phyloP scores from a whole-genome alignment of 2,888 invertebrate species.

The Sceliomorpha sp. region DNA sequence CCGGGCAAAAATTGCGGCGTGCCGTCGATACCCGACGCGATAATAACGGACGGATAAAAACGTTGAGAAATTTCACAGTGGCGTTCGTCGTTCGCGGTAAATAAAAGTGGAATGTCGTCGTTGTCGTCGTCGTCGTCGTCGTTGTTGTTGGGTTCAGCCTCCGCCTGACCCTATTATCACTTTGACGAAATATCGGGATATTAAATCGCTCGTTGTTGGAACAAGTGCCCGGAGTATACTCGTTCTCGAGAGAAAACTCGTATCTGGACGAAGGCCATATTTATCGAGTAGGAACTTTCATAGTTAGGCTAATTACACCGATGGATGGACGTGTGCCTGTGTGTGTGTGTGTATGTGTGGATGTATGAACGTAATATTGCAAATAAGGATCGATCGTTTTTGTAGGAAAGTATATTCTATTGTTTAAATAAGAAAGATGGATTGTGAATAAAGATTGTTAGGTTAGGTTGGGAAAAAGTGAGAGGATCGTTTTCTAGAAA shows the following conservation, averaged over 20 bases:
- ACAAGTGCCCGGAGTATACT: background rate
- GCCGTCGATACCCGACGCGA: slow-evolving; percentile 72
- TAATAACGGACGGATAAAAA: slow-evolving; percentile 67
- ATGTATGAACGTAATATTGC: too few relatives aligned
- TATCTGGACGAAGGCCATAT: background rate
- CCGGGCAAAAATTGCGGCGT: slow-evolving; percentile 61
- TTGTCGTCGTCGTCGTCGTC: background rate
- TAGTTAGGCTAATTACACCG: too few relatives aligned
- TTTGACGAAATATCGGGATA: slow-evolving; percentile 13
- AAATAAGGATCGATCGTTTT: too few relatives aligned
- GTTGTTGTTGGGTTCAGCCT: slow-evolving; percentile 4
- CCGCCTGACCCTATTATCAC: slow-evolving; percentile 12
- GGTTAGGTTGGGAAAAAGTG: too few relatives aligned
- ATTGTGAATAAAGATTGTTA: too few relatives aligned
- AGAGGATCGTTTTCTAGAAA: too few relatives aligned
- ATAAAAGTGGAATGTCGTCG: slow-evolving; percentile 18
- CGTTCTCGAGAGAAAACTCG: background rate
- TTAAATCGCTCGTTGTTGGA: slow-evolving; percentile 1
- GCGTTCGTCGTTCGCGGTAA: slow-evolving; percentile 5
- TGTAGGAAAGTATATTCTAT: too few relatives aligned
- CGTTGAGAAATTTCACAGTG: slow-evolving; percentile 64
- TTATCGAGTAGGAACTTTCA: slow-evolving; percentile 3
- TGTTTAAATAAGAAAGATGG: too few relatives aligned
- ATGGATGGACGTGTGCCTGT: too few relatives aligned
- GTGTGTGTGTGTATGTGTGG: too few relatives aligned